phyloP scores from a whole-genome alignment of 2,888 invertebrate genomes.

The Galeruca laticollis region DNA sequence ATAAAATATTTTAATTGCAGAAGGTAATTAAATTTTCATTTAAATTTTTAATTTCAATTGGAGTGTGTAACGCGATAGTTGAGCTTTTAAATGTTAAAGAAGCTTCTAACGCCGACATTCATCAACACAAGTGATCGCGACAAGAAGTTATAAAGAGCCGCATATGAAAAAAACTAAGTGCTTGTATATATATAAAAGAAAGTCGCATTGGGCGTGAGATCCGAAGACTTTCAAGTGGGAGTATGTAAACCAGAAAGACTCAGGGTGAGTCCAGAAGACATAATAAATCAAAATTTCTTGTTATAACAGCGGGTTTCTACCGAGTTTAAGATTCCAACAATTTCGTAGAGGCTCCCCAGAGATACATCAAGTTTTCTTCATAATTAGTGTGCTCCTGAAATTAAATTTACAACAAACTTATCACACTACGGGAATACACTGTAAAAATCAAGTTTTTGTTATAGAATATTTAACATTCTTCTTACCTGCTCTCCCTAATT shows the following conservation, averaged over 20 bases:
- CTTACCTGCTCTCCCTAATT: no score
- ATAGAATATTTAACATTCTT: no score
- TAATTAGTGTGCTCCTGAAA: slow-evolving; percentile 64
- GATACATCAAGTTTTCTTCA: slow-evolving; percentile 59
- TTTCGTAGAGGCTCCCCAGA: slow-evolving; percentile 58
- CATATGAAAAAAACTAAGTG: slow-evolving; percentile 54
- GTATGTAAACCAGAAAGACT: slow-evolving; percentile 57
- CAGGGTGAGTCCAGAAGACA: slow-evolving; percentile 51
- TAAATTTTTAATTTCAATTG: background rate
- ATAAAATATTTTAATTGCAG: no score
- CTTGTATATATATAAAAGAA: slow-evolving; percentile 39
- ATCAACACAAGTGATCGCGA: slow-evolving; percentile 58
- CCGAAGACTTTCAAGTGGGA: slow-evolving; percentile 56
- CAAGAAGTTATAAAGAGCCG: slow-evolving; percentile 57
- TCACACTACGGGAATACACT: slow-evolving; percentile 29
- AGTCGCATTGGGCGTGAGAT: slow-evolving; percentile 57
- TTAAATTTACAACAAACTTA: slow-evolving; percentile 60
- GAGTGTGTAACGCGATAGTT: background rate
- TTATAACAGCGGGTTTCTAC: slow-evolving; percentile 60
- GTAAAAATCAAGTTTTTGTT: slow-evolving; percentile 6
- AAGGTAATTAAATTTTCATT: no score
- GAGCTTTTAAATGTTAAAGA: background rate
- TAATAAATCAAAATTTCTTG: slow-evolving; percentile 60
- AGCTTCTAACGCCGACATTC: slow-evolving; percentile 3
- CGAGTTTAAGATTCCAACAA: slow-evolving; percentile 58